Percentiles rank a stretch among this genome's conserved stretches.
These are phyloP conservation scores for Trachelus stipa DNA, from an alignment of 2,888 invertebrate genomes.

Conservation along the genomic window DNA sequence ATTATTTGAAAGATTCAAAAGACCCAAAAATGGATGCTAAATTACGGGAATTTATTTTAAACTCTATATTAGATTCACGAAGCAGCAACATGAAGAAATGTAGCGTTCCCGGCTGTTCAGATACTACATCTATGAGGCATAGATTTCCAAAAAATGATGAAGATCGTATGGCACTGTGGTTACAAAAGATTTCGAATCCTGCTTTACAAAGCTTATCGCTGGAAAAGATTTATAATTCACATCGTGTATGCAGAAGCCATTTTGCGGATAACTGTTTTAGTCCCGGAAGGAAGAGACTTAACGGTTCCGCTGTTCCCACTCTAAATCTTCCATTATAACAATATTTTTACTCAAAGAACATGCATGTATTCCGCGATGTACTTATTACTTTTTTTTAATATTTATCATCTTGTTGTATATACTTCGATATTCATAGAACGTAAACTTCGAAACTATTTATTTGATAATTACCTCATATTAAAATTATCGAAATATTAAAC, in stretches of 20 bases:
- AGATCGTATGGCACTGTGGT: neutral
- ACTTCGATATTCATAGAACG: slow-evolving; percentile 6
- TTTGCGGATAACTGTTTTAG: slow-evolving; percentile 2
- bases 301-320: neutral
- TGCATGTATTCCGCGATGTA: neutral
- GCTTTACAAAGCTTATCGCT: neutral
- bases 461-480: slow-evolving; percentile 1
- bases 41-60: neutral
- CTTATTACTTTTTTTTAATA: neutral
- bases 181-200: neutral
- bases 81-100: neutral
- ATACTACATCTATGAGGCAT: slow-evolving; percentile 7
- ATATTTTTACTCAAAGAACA: neutral
- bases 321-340: neutral
- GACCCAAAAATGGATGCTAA: neutral
- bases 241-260: neutral
- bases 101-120: neutral
- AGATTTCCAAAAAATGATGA: slow-evolving; percentile 8
- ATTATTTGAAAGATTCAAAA: neutral
- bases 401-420: neutral
- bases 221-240: neutral
- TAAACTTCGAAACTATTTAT: neutral
- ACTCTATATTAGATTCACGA: neutral
- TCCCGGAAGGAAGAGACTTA: neutral
- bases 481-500: neutral